A percentile compares a stretch with the other conserved stretches of the same genome.
These are phyloP conservation scores for Drosophila trapezifrons DNA, from an alignment of 1,140 invertebrate genomes.

Conservation along the genomic window DNA sequence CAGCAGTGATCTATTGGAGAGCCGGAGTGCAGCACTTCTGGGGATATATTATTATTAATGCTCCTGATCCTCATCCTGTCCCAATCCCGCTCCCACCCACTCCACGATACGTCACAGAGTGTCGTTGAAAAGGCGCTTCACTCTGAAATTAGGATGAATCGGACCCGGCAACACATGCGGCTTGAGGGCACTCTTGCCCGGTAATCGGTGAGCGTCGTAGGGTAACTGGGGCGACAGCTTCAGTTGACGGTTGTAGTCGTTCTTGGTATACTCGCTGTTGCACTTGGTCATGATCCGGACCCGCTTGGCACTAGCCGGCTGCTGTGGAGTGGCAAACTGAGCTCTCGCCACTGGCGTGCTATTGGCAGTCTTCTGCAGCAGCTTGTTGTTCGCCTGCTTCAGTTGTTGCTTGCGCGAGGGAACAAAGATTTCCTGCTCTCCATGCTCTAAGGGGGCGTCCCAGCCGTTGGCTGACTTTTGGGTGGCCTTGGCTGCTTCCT, in stretches of 20 bases:
- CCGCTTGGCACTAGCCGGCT: constrained; percentile 56
- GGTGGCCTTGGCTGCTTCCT: neutral
- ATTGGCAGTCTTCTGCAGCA: constrained; percentile 37
- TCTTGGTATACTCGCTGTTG: constrained; percentile 88
- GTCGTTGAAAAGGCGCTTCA: constrained; percentile 83
- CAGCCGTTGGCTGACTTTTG: constrained; percentile 55
- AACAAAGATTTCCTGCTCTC: constrained; percentile 84
- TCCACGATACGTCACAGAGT: constrained; percentile 68
- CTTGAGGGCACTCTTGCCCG: constrained; percentile 89
- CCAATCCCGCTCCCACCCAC: constrained; percentile 38
- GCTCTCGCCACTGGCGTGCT: constrained; percentile 26
- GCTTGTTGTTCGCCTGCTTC: constrained; percentile 66
- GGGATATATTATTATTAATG: constrained; percentile 12
- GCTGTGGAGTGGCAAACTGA: constrained; percentile 30
- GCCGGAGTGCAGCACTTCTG: neutral
- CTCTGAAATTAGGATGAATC: constrained; percentile 90
- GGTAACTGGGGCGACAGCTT: constrained; percentile 89
- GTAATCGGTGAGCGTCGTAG: constrained; percentile 88
- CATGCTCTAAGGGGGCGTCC: constrained; percentile 79
- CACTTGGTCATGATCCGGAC: constrained; percentile 88
- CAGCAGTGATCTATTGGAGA: neutral
- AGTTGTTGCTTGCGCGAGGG: constrained; percentile 79
- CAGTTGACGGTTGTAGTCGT: constrained; percentile 89
- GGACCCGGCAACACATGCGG: constrained; percentile 88
- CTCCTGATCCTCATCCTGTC: constrained; percentile 9